These are phyloP conservation scores for Lagria hirta DNA, from an alignment of 2,888 invertebrate genomes.

Conservation along the genomic window DNA sequence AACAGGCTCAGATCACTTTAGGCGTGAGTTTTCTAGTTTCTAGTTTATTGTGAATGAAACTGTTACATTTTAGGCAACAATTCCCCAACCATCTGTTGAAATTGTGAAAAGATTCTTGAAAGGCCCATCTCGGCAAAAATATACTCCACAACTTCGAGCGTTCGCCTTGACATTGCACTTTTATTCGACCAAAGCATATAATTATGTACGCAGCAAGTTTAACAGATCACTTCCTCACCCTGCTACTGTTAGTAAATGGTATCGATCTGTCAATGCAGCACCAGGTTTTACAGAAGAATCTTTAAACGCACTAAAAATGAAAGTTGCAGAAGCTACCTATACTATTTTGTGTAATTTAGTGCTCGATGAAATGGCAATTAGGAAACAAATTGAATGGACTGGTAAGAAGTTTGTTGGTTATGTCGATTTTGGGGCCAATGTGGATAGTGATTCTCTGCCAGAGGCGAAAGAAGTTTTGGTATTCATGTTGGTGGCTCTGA, in stretches of 20 bases:
- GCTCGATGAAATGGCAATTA: too few relatives aligned
- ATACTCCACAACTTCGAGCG: conserved; percentile 17
- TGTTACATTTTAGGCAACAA: conserved; percentile 27
- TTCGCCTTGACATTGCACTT: conserved; percentile 33
- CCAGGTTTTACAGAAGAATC: conserved; percentile 34
- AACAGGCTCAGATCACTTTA: background rate
- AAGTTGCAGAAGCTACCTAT: background rate
- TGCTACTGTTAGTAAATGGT: conserved; percentile 31
- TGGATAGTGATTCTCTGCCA: too few relatives aligned
- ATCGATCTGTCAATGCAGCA: conserved; percentile 24
- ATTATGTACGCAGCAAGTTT: conserved; percentile 25
- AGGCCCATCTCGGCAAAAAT: conserved; percentile 11
- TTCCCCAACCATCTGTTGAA: conserved; percentile 38
- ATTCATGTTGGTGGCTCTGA: too few relatives aligned
- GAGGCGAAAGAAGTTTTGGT: too few relatives aligned
- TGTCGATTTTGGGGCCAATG: too few relatives aligned
- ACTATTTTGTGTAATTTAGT: too few relatives aligned
- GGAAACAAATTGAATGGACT: too few relatives aligned
- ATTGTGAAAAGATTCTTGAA: conserved; percentile 33
- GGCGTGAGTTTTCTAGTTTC: background rate
- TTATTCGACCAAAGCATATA: conserved; percentile 27
- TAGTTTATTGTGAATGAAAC: background rate
- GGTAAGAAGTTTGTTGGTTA: too few relatives aligned
- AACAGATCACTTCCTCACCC: conserved; percentile 19
- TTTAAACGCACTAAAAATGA: conserved; percentile 28